Base-by-base conservation (phyloP, 2,888 invertebrate genomes). In the Trileptium ribeirensis region DNA sequence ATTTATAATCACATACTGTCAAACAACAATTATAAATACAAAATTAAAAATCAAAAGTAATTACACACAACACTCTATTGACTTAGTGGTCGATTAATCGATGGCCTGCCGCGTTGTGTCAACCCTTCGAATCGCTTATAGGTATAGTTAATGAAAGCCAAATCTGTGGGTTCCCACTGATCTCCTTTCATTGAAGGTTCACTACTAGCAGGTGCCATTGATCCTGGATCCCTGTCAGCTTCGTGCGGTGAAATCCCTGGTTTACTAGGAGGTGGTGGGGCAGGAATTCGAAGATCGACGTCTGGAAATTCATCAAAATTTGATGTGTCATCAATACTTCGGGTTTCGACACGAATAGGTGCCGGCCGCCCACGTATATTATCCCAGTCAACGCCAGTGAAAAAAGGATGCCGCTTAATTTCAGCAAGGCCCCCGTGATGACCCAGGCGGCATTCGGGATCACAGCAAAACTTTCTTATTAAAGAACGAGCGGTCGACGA, bases 261-360 rank as follows among this genome's bases (percentile, higher is more conserved):
- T 36, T 70, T 70, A 8, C n/a, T 8, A 29, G 15, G 77, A 2
- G 77, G 77, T 29, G 74, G 74, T 29, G 74, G 74, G 3, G 36
- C 77, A 33, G 67, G 67, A 91, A 97, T 96, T 92, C 96, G 95
- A 86, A 98, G 92, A 89, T 98, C 97, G 87, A 97, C 97, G 90
- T 99, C 98, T 2, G 98, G 98, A 92, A 99, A 99, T 88, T 99
- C 99, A 91, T 99, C 99, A 90, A 99, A 99, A 91, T 99, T 99
- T 85, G 97, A 97, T 70, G 99, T 99, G 90, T 99, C 99, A 89
- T 99, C 99, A 87, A 99, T 99, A 85, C 97, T 97, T 89, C 95
- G 94, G 82, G 99, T 97, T 89, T 97, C 96, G 36, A 99, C 96
- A 77, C 95, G 94, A 90, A 98, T 97, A 86, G 98, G 98, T 83